Base-by-base conservation (phyloP, 23 tunicate genomes). In the Corella eumyota region DNA sequence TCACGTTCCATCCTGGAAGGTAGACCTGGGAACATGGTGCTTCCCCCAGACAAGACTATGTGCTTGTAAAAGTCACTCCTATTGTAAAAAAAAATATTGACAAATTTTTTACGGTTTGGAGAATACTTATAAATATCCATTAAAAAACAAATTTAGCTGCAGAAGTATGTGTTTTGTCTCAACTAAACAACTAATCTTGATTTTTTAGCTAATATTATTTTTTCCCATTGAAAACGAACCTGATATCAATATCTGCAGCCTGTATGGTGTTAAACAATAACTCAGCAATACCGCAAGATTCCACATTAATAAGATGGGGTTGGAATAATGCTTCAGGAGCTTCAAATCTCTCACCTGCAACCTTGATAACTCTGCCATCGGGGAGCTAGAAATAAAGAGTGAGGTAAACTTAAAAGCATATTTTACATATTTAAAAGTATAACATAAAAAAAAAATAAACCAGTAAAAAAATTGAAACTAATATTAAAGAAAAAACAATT, bases 251-350 rank as follows among this genome's bases (percentile, higher is more conserved):
- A 37, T 84, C 93, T 0, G 95, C 86, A 34, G 93, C 95, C 67
- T 93, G 90, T 20, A 93, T 93, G 7, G 99, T 80, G 60, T 84
- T 84, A 70, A 88, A 93, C 32, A 93, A 79, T 71, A 93, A 36
- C 50, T 93, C 90, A 0, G 95, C 99, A 19, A 93, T 78, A 29
- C 99, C 99, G 40, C 68, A 72, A 13, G 81, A 71, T 52, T 93
- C 99, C 24, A 93, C 72, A 62, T 93, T 79, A 70, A 93, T 84
- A 49, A 93, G 77, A 60, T 93, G 95, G 30, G 99, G 99, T 65
- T 93, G 99, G 80, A 93, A 93, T 33, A 93, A 55, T 30, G 85
- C 95, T 67, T 93, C 99, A 13, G 99, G 90, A 20, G 99, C 99
- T 48, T 78, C 82, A 63, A 93, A 93, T 22, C 95, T 56, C 56